Evolutionary conservation across 1,140 invertebrate genomes (phyloP).

Genomic region (Apis dorsata): DNA sequence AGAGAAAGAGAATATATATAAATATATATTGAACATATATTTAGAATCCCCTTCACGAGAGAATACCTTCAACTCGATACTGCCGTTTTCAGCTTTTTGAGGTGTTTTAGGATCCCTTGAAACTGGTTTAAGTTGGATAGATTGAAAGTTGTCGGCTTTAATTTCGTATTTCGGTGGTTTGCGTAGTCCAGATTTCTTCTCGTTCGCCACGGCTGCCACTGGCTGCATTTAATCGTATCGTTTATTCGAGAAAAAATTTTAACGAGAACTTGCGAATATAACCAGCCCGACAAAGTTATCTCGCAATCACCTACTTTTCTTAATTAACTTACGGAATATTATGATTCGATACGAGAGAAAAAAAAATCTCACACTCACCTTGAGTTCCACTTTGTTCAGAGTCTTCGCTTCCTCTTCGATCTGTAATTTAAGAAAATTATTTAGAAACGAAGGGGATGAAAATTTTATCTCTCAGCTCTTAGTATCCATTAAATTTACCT

Average conservation of each 20-base stretch:
- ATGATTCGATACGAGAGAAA: background rate
- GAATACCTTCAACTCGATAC: slow-evolving; percentile 76
- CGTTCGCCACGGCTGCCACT: slow-evolving; percentile 67
- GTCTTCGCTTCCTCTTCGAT: slow-evolving; percentile 71
- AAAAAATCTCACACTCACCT: slow-evolving; percentile 64
- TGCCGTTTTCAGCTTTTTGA: slow-evolving; percentile 78
- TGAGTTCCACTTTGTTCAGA: slow-evolving; percentile 73
- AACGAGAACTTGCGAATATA: background rate
- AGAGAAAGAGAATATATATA: background rate
- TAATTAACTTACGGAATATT: background rate
- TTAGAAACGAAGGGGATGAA: background rate
- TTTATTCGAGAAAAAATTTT: slow-evolving; percentile 12
- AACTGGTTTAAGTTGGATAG: slow-evolving; percentile 83
- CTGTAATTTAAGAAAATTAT: slow-evolving; percentile 33
- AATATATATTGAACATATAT: slow-evolving; percentile 21
- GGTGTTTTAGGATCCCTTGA: slow-evolving; percentile 77
- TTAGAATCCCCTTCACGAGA: slow-evolving; percentile 55
- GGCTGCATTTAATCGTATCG: slow-evolving; percentile 69
- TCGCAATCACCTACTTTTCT: background rate
- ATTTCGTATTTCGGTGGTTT: slow-evolving; percentile 81
- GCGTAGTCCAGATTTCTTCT: slow-evolving; percentile 76
- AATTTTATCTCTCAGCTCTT: no score
- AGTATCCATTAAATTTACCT: slow-evolving; percentile 53
- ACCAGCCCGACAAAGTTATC: background rate
- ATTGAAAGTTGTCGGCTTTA: slow-evolving; percentile 82